Evolutionary conservation across 2,113 vertebrate species (phyloP).

Genomic region (Nicator chloris): DNA sequence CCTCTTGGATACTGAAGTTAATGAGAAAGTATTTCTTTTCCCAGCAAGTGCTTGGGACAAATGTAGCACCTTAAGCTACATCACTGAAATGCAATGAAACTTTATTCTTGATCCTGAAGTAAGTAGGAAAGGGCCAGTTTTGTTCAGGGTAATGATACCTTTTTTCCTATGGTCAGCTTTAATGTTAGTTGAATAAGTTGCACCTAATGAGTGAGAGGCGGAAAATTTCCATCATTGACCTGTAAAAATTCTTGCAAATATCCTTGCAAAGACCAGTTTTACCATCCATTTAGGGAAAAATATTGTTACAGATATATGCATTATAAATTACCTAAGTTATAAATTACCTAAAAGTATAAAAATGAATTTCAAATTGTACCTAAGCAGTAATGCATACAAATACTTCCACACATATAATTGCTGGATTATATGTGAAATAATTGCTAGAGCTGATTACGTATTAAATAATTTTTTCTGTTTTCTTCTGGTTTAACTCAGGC

Average conservation of each 20-base stretch:
- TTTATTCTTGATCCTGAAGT: neutral
- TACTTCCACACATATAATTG: neutral
- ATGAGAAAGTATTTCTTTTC: neutral
- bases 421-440: neutral
- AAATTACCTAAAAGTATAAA: neutral
- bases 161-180: neutral
- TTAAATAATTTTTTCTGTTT: neutral
- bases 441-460: neutral
- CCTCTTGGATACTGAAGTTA: neutral
- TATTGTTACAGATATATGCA: neutral
- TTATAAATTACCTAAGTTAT: neutral
- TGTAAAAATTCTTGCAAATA: neutral
- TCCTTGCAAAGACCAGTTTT: neutral
- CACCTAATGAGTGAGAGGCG: neutral
- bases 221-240: neutral
- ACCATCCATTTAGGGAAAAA: neutral
- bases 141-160: neutral
- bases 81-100: neutral
- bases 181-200: neutral
- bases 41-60: neutral
- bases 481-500: slow-evolving; percentile 39
- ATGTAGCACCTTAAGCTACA: neutral
- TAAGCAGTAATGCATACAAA: neutral
- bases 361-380: neutral
- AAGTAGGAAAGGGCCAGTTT: neutral